Base-by-base conservation (phyloP, 2,113 vertebrate species). In the Clarias batrachus region DNA sequence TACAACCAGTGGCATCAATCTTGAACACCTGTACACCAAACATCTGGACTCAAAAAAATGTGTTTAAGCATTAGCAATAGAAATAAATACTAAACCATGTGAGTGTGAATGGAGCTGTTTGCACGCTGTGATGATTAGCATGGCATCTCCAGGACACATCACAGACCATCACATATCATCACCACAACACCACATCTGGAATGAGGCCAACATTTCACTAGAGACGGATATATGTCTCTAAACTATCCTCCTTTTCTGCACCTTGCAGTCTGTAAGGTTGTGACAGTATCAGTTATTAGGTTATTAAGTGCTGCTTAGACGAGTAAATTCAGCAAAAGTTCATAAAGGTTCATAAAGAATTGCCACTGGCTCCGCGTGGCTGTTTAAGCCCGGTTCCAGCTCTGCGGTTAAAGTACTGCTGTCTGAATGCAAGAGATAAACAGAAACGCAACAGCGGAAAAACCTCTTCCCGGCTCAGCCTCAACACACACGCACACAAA, bases 351-450 rank as follows among this genome's bases (percentile, higher is more conserved):
- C 41, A 48, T 48, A 48, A 77, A 48, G 23, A 68, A 27, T 27
- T 77, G 70, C 81, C 73, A 77, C 68, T 30, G 19, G 62, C 48
- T 87, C 70, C 66, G 37, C 27, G 56, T 71, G 41, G 25, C 73
- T 48, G 37, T 54, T 65, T 25, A 87, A 87, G 56, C 86, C n/a
- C 13, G 30, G 79, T 74, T 63, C 41, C 41, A 33, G 57, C 27
- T 57, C 62, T 56, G 70, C 13, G 41, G 71, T 68, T 60, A 77
- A 77, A 87, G 65, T 57, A 56, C 54, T 10, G 56, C 81, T 23
- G 84, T 54, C 82, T 63, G 83, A 85, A 82, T 27, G 17, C 52
- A 70, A 83, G 73, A 85, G 86, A 88, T 74, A 87, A 80, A 68
- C 65, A 57, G 41, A 48, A 87, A 81, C 66, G 63, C 71, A 79